Evolutionary conservation across 1,140 invertebrate species (phyloP), one percentile per base, ranked within the genome.

Genomic region (Heterodera schachtii): DNA sequence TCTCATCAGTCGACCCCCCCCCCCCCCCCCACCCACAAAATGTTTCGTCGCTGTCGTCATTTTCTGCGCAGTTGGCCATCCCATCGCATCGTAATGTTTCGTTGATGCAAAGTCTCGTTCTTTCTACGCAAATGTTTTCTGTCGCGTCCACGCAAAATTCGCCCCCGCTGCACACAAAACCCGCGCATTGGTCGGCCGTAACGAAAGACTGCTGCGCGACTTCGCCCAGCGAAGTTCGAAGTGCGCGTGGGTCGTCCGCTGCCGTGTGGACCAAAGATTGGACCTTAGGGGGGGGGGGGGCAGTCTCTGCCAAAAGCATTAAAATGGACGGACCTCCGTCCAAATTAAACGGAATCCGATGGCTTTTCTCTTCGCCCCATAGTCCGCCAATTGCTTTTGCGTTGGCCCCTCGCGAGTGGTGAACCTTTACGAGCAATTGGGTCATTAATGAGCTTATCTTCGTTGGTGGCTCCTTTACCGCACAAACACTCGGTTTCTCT

Each of bases 41-140:
- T 44, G 78, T 31, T 75, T 87, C 86, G 79, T 86, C 85, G 69
- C 86, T 88, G 52, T 82, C 52, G 71, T 86, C 85, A 57, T 87
- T 87, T 71, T 86, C 85, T 1, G 85, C 85, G 70, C 85, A 86
- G 41, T 86, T 86, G 8, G 76, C 49, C 31, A 86, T 73, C 44
- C 85, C 86, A 76, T 86, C 80, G 70, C 85, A 86, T 41, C 78
- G 60, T 11, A 86, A 67, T 6, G 85, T 82, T 75, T 81, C 57
- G 70, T 86, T 87, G n/a, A 86, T 87, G 69, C 85, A 86, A 64
- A 86, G 75, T 41, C 86, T 46, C 1, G 67, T 82, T 21, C 85
- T 31, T 49, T 84, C 77, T 16, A 85, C 86, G 76, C 85, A 86
- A 76, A 86, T 86, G 47, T 75, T 85, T 7, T 87, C 83, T 19